Evolutionary conservation across 2,797 vertebrate species (phyloP).

Genomic region (Borostomias antarcticus): DNA sequence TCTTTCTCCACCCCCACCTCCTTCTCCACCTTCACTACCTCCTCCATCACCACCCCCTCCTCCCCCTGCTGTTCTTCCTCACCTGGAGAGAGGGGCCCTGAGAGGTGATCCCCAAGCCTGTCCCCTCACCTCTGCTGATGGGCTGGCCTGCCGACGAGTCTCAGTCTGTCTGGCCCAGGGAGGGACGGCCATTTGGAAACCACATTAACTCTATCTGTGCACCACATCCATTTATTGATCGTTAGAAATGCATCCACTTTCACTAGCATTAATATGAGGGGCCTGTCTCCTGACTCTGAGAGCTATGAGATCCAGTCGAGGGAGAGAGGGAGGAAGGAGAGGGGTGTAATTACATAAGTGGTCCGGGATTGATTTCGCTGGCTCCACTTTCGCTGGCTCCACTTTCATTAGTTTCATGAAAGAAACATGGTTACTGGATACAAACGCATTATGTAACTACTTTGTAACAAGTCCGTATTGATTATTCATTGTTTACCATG

Average conservation of each 20-base stretch:
- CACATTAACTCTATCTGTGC: not conserved
- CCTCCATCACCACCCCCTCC: too few relatives aligned
- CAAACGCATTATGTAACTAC: slow-evolving; percentile 12
- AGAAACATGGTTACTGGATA: slow-evolving; percentile 30
- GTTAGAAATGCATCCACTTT: slow-evolving; percentile 26
- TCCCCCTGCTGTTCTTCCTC: too few relatives aligned
- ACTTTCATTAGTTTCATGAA: slow-evolving; percentile 43
- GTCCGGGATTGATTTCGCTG: slow-evolving; percentile 59
- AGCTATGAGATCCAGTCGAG: slow-evolving; percentile 25
- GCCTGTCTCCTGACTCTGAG: slow-evolving; percentile 28
- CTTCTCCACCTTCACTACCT: too few relatives aligned
- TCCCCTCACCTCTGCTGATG: not conserved
- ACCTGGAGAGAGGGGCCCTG: not conserved
- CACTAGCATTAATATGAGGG: slow-evolving; percentile 22
- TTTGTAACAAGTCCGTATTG: slow-evolving; percentile 22
- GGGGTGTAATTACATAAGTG: slow-evolving; percentile 51
- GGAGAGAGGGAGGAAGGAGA: slow-evolving; percentile 21
- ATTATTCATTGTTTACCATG: slow-evolving; percentile 1
- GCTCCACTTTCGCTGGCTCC: slow-evolving; percentile 43
- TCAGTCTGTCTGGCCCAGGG: not conserved
- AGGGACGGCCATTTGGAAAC: not conserved
- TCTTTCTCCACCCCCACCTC: too few relatives aligned
- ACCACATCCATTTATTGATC: slow-evolving; percentile 22
- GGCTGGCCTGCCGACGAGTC: too few relatives aligned
- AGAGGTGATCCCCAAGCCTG: not conserved